Percentiles rank a stretch among this genome's conserved stretches.
Conservation (phyloP, 2,888 invertebrate genomes). For the Bembecia ichneumoniformis region DNA sequence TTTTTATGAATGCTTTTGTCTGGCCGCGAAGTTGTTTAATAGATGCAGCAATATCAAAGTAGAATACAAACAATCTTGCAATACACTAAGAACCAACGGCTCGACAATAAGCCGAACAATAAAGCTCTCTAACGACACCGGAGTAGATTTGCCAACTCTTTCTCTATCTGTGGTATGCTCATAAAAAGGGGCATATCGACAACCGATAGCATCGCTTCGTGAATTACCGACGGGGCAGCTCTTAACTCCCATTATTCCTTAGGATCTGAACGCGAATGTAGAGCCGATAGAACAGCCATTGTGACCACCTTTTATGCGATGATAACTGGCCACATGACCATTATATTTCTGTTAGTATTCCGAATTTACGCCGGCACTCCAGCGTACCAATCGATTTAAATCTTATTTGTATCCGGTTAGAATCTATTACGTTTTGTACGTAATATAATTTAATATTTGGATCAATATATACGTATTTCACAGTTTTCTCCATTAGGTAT, state of each 20-base stretch:
- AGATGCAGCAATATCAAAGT: not conserved
- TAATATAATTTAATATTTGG: too few species aligned
- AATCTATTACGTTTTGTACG: too few species aligned
- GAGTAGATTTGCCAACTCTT: conserved; percentile 37
- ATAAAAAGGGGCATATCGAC: conserved; percentile 63
- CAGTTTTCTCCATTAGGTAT: too few species aligned
- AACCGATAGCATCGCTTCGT: conserved; percentile 61
- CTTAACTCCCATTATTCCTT: conserved; percentile 43
- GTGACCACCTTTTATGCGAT: not conserved
- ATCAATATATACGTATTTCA: too few species aligned
- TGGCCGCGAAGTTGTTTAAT: not conserved
- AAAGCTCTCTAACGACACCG: conserved; percentile 15
- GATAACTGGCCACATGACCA: not conserved
- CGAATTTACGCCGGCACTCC: too few species aligned
- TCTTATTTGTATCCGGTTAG: too few species aligned
- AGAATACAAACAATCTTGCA: not conserved
- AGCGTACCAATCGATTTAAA: too few species aligned
- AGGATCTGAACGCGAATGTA: conserved; percentile 17
- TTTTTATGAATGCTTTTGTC: too few species aligned
- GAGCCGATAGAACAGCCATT: not conserved
- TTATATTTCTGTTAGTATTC: not conserved
- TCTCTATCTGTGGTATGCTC: conserved; percentile 46
- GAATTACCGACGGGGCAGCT: conserved; percentile 43
- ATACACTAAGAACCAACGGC: not conserved
- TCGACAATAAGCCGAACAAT: conserved; percentile 5